phyloP scores from a whole-genome alignment of 1,140 invertebrate genomes.

The Daktulosphaira vitifoliae region DNA sequence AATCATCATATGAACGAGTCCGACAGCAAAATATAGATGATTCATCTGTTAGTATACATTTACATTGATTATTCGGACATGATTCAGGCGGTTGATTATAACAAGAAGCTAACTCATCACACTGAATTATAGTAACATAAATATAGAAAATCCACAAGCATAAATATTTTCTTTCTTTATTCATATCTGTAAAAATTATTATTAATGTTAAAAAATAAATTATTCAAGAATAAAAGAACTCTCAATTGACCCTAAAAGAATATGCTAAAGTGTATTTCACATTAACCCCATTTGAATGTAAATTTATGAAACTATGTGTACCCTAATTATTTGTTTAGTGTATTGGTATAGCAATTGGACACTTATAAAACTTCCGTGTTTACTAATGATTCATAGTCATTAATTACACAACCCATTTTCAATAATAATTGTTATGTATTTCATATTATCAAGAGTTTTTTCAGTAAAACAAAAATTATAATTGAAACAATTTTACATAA shows the following conservation, averaged over 20 bases:
- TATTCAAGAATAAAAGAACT: not conserved
- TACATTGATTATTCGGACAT: constrained; percentile 5
- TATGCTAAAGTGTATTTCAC: not conserved
- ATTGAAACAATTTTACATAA: no score
- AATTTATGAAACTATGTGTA: not conserved
- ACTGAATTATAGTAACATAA: not conserved
- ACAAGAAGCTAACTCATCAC: constrained; percentile 16
- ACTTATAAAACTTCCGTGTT: not conserved
- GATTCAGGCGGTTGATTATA: constrained; percentile 5
- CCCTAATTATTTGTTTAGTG: not conserved
- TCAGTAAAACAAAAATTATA: no score
- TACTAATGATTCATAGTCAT: no score
- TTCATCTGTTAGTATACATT: constrained; percentile 3
- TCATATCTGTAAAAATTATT: constrained; percentile 12
- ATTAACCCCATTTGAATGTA: not conserved
- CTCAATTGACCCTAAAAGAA: not conserved
- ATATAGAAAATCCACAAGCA: not conserved
- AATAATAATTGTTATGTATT: no score
- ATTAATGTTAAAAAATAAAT: not conserved
- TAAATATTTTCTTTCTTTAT: not conserved
- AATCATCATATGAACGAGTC: constrained; percentile 9
- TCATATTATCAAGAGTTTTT: no score
- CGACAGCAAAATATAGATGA: constrained; percentile 12
- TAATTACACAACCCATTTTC: no score
- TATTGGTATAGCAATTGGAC: not conserved